Evolutionary conservation across 2,113 vertebrate genomes (phyloP).

Genomic region (Leptocoma aspasia): DNA sequence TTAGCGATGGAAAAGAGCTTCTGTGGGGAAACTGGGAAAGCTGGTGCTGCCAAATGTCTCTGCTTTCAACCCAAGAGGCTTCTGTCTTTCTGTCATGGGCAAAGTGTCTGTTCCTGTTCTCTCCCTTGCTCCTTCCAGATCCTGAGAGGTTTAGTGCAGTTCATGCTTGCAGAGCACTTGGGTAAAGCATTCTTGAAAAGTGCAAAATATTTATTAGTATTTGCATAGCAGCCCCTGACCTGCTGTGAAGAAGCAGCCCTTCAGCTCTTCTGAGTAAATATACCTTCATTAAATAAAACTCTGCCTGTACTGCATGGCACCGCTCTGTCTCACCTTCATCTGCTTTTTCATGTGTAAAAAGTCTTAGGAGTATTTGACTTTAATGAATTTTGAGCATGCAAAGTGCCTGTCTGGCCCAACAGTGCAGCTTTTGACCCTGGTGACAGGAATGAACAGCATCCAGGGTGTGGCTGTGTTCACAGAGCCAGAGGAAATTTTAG

Average conservation of each 20-base stretch:
- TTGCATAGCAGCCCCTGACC: slow-evolving; percentile 58
- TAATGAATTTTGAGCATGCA: slow-evolving; percentile 28
- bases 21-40: background rate
- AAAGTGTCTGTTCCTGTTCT: background rate
- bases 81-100: background rate
- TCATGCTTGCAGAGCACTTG: background rate
- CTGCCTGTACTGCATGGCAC: background rate
- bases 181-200: slow-evolving; percentile 21
- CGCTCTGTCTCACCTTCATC: background rate
- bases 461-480: no score
- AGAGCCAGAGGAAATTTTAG: no score
- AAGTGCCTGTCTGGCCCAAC: background rate
- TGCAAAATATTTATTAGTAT: slow-evolving; percentile 57
- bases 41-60: background rate
- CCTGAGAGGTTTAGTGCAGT: background rate
- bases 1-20: background rate
- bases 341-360: slow-evolving; percentile 34
- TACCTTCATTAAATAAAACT: slow-evolving; percentile 42
- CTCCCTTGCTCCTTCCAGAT: background rate
- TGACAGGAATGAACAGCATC: background rate
- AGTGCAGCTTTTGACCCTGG: background rate
- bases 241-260: slow-evolving; percentile 50
- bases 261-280: slow-evolving; percentile 50
- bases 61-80: background rate
- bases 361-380: slow-evolving; percentile 25